Conservation (phyloP, 2,888 invertebrate genomes). For the Proisotoma minuta region DNA sequence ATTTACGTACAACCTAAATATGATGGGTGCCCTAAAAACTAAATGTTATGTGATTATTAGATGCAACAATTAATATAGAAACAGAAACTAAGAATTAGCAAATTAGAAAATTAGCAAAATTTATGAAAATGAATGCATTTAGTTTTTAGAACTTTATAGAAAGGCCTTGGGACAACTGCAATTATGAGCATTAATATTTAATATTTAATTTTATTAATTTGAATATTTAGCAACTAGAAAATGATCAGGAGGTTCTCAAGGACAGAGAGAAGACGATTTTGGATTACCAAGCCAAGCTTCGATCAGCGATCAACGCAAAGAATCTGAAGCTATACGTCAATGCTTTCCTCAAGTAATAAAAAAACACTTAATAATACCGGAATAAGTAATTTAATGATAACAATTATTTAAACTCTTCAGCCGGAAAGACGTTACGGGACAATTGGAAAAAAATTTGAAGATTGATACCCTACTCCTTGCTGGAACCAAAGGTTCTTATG, state of each 20-base stretch:
- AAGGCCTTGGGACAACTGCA: no score
- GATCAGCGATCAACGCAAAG: slow-evolving; percentile 68
- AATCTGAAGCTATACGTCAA: slow-evolving; percentile 77
- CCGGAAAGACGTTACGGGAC: slow-evolving; percentile 63
- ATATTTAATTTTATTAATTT: background rate
- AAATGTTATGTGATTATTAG: no score
- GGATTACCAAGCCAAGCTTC: slow-evolving; percentile 71
- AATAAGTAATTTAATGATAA: slow-evolving; percentile 4
- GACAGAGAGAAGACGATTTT: slow-evolving; percentile 70
- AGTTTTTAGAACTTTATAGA: no score
- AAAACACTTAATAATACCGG: background rate
- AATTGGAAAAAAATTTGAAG: slow-evolving; percentile 61
- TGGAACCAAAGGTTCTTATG: slow-evolving; percentile 71
- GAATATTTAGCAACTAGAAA: slow-evolving; percentile 57
- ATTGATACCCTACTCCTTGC: slow-evolving; percentile 76
- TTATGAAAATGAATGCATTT: no score
- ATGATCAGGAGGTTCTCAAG: slow-evolving; percentile 54
- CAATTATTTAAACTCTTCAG: slow-evolving; percentile 52
- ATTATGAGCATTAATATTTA: background rate
- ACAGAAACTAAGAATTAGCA: no score
- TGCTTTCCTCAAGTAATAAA: slow-evolving; percentile 74
- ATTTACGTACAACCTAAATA: no score
- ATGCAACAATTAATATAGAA: no score
- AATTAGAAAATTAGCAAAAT: no score
- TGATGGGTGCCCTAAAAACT: no score